Evolutionary conservation across 2,888 invertebrate species (phyloP).

Genomic region (Barypeithes pellucidus): DNA sequence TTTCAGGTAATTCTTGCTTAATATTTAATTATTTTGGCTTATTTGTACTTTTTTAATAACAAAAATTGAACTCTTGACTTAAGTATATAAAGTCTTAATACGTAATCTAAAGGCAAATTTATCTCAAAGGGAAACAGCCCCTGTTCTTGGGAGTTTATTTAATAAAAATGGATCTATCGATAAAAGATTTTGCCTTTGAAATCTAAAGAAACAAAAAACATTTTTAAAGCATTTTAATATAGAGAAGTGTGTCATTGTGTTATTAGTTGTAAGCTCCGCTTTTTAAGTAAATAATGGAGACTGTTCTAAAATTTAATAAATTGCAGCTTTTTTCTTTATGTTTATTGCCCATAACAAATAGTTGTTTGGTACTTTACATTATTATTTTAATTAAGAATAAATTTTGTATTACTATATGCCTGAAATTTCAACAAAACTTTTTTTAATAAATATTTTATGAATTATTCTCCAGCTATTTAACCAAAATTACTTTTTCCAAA

Average conservation of each 20-base stretch:
- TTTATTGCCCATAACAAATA: too few relatives aligned
- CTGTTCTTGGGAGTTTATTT: slow-evolving; percentile 23
- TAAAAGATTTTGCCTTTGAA: slow-evolving; percentile 10
- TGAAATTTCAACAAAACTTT: neutral
- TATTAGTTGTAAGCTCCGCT: too few relatives aligned
- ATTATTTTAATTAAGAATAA: too few relatives aligned
- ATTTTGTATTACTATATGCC: too few relatives aligned
- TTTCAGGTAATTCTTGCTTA: too few relatives aligned
- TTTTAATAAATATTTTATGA: slow-evolving; percentile 14
- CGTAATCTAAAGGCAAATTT: slow-evolving; percentile 31
- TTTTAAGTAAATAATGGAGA: too few relatives aligned
- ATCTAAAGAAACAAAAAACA: neutral
- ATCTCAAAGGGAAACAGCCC: slow-evolving; percentile 25
- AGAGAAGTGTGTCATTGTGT: too few relatives aligned
- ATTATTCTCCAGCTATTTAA: slow-evolving; percentile 5
- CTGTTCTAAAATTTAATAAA: too few relatives aligned
- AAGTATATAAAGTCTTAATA: slow-evolving; percentile 21
- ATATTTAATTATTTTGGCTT: too few relatives aligned
- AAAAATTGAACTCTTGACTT: slow-evolving; percentile 19
- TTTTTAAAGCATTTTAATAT: neutral
- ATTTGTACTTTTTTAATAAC: too few relatives aligned
- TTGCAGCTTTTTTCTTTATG: too few relatives aligned
- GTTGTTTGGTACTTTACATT: too few relatives aligned
- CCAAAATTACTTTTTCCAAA: slow-evolving; percentile 15
- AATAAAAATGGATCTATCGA: slow-evolving; percentile 1